These are phyloP conservation scores for Peucedramus taeniatus DNA, from an alignment of 2,113 vertebrate species.

Conservation along the genomic window DNA sequence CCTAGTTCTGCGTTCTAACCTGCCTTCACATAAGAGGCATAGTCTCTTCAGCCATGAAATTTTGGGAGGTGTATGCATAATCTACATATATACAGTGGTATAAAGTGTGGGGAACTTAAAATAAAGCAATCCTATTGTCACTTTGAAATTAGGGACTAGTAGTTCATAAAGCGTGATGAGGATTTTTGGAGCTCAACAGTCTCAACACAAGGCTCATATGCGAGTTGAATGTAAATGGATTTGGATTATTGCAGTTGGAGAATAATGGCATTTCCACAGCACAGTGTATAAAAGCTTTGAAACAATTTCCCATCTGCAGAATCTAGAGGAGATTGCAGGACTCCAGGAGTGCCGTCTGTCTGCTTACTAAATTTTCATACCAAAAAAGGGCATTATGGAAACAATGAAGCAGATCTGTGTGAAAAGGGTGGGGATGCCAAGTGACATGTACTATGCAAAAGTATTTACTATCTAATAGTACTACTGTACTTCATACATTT, in stretches of 20 bases:
- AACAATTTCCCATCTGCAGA: constrained; percentile 70
- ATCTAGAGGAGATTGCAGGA: constrained; percentile 55
- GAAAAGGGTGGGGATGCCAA: background rate
- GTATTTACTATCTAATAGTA: background rate
- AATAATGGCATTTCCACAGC: background rate
- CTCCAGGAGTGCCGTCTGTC: constrained; percentile 65
- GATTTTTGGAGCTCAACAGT: background rate
- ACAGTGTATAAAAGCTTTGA: background rate
- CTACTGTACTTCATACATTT: background rate
- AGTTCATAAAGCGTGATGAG: background rate
- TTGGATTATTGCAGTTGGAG: constrained; percentile 30
- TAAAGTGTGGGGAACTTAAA: background rate
- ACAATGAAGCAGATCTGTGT: background rate
- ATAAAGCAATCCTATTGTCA: background rate
- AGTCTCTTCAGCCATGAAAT: background rate
- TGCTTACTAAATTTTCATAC: constrained; percentile 49
- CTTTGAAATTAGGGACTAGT: background rate
- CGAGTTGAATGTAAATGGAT: constrained; percentile 47
- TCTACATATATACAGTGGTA: background rate
- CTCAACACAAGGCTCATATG: background rate
- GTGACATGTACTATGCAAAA: background rate
- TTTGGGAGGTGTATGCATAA: background rate
- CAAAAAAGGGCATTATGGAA: constrained; percentile 47
- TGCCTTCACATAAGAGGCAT: background rate
- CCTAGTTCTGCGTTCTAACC: background rate